phyloP scores from a whole-genome alignment of 2,888 invertebrate species.

The Agrotis clavis region DNA sequence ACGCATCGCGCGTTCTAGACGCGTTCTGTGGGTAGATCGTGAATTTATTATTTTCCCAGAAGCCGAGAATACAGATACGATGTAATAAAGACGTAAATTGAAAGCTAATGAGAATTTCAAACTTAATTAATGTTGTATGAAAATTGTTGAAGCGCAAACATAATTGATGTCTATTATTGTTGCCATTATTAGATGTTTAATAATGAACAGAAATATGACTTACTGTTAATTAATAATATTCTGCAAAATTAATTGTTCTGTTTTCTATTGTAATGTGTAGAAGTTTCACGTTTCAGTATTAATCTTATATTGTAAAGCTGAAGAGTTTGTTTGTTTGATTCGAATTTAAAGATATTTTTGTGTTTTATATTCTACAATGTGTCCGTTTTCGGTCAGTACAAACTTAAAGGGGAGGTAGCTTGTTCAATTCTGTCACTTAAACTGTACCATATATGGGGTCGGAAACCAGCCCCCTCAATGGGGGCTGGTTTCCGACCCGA shows the following conservation, averaged over 20 bases:
- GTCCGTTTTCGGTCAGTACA: too few species aligned
- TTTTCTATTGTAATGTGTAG: not conserved
- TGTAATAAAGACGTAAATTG: not conserved
- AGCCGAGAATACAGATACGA: not conserved
- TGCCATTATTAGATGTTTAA: not conserved
- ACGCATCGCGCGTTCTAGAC: not conserved
- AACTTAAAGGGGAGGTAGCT: too few species aligned
- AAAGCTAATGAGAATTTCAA: not conserved
- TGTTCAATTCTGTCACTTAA: too few species aligned
- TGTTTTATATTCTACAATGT: too few species aligned
- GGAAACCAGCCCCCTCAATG: too few species aligned
- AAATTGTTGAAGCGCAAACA: slow-evolving; percentile 10
- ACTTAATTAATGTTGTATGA: not conserved
- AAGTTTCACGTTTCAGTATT: not conserved
- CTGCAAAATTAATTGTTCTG: not conserved
- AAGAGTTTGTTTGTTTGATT: too few species aligned
- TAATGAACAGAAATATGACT: not conserved
- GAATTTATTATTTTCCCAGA: not conserved
- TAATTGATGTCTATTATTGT: not conserved
- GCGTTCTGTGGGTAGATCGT: not conserved
- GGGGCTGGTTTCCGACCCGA: too few species aligned
- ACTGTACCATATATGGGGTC: too few species aligned
- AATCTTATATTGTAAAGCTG: too few species aligned
- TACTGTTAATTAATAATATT: not conserved
- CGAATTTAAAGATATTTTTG: too few species aligned